Evolutionary conservation across 2,113 vertebrate genomes (phyloP), one percentile per base, ranked within the genome.

Genomic region (Oriolus oriolus): DNA sequence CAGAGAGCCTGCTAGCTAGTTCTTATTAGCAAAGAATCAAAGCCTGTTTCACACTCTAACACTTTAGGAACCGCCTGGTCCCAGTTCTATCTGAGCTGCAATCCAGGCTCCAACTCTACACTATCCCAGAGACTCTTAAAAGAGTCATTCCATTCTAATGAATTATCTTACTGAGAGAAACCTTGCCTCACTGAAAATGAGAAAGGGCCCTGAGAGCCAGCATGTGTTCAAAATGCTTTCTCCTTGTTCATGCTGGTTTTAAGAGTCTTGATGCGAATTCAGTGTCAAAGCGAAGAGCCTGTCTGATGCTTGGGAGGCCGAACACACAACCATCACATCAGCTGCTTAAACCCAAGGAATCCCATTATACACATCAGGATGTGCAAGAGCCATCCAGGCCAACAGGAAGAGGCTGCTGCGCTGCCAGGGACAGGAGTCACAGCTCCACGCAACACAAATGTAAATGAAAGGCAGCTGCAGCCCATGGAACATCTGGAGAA

Each of bases 61-160:
- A 2, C 45, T 59, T 70, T 2, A 56, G 56, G 39, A 92, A 42
- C 19, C 0, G 0, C 18, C 11, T 3, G 19, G n/a, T 87, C 69
- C 57, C 90, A 28, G 28, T 10, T 61, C 54, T 3, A 3, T 68
- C 68, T 68, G 73, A 75, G 44, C 80, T 84, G 56, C 52, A 87
- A 2, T 20, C 50, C 63, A 63, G 66, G 44, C 59, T 63, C 44
- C 35, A 42, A 2, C 8, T 57, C 71, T 5, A 14, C 57, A 39
- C 23, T 22, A 42, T 2, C 3, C 53, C 86, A 74, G 14, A 80
- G 17, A 17, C n/a, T 33, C 27, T 44, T 68, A 8, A 0, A 41
- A 42, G 30, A 86, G 16, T 8, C 23, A 61, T 68, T 63, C 30
- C 24, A 53, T 59, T 69, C 33, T 39, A 15, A 60, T 21, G 19